phyloP scores from a whole-genome alignment of 1,140 invertebrate genomes.

The Liolophura sinensis region DNA sequence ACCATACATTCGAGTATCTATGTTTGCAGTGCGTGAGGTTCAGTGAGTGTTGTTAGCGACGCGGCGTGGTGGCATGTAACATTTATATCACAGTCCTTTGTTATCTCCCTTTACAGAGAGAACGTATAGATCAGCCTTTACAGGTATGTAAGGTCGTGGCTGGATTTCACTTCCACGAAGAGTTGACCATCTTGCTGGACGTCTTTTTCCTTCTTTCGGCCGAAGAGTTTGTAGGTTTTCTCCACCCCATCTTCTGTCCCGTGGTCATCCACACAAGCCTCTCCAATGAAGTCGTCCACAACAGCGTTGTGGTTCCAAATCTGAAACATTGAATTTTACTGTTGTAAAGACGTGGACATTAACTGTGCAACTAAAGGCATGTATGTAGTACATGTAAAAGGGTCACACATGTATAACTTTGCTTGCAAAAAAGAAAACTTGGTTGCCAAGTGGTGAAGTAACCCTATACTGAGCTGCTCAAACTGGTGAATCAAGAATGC shows the following conservation, averaged over 20 bases:
- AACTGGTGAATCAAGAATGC: background rate
- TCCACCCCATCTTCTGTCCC: conserved; percentile 31
- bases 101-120: too few relatives aligned
- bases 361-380: background rate
- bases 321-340: conserved; percentile 43
- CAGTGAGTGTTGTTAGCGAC: too few relatives aligned
- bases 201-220: conserved; percentile 37
- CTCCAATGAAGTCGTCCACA: conserved; percentile 58
- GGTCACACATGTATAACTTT: background rate
- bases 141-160: conserved; percentile 36
- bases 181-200: conserved; percentile 35
- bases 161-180: conserved; percentile 29
- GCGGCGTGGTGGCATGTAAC: too few relatives aligned
- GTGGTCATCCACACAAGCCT: conserved; percentile 45
- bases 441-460: background rate
- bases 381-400: background rate
- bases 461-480: background rate
- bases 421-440: conserved; percentile 5
- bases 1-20: too few relatives aligned
- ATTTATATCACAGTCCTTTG: too few relatives aligned
- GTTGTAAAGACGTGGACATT: too few relatives aligned
- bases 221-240: conserved; percentile 28
- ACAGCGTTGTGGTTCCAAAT: conserved; percentile 59
- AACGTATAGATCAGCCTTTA: conserved; percentile 9
- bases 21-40: too few relatives aligned